These are phyloP conservation scores for Malacosoma neustria DNA, from an alignment of 2,888 invertebrate genomes.

Conservation along the genomic window DNA sequence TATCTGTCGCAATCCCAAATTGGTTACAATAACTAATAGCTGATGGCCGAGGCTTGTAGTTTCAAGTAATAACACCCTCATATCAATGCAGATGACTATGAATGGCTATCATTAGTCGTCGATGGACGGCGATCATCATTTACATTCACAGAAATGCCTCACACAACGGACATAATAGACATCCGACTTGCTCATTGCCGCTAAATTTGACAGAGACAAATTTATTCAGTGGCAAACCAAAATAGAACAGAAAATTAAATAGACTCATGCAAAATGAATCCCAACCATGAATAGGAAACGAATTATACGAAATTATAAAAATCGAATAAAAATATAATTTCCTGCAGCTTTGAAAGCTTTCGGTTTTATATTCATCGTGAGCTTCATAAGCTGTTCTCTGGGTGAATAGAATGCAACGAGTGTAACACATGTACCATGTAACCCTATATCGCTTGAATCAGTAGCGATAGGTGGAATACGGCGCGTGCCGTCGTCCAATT, in stretches of 20 bases:
- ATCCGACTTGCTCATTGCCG: background rate
- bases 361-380: conserved; percentile 39
- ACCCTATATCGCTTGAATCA: conserved; percentile 39
- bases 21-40: conserved; percentile 11
- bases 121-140: conserved; percentile 43
- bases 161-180: background rate
- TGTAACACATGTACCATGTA: conserved; percentile 36
- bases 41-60: conserved; percentile 19
- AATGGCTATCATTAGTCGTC: conserved; percentile 58
- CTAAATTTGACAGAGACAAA: background rate
- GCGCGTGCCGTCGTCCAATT: conserved; percentile 73
- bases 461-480: conserved; percentile 51
- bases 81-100: conserved; percentile 60
- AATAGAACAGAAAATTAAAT: background rate
- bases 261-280: too few relatives aligned
- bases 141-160: conserved; percentile 19
- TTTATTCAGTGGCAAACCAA: background rate
- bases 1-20: conserved; percentile 21
- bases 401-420: conserved; percentile 41
- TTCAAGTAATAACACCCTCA: conserved; percentile 42
- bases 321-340: conserved; percentile 52
- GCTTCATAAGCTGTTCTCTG: conserved; percentile 38
- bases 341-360: conserved; percentile 33
- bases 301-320: conserved; percentile 28
- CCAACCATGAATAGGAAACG: too few relatives aligned